Conservation (phyloP, 2,797 vertebrate genomes). For the Rhinogobio ventralis region DNA sequence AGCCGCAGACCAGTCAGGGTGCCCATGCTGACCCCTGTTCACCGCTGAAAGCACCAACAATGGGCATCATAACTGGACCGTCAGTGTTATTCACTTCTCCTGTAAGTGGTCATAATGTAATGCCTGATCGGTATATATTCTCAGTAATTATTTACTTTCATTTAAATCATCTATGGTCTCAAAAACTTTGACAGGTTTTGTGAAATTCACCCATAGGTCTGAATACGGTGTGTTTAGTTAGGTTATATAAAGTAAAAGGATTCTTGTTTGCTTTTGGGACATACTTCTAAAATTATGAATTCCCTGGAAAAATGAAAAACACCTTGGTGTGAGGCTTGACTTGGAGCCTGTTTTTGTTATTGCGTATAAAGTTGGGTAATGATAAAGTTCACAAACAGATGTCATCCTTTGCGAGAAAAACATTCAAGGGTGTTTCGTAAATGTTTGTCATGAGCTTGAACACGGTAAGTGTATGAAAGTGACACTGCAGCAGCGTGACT, state of each 20-base stretch:
- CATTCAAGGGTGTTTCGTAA: not conserved
- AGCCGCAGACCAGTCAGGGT: no score
- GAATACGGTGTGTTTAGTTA: not conserved
- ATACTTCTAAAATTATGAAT: not conserved
- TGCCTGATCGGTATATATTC: no score
- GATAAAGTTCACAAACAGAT: not conserved
- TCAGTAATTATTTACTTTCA: not conserved
- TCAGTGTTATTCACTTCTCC: no score
- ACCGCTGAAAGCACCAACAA: no score
- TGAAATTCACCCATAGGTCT: not conserved
- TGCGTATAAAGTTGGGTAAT: not conserved
- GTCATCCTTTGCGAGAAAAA: not conserved
- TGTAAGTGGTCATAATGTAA: no score
- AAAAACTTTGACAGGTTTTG: not conserved
- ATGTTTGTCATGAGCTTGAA: not conserved
- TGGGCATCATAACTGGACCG: no score
- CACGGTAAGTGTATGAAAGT: not conserved
- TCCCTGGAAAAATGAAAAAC: not conserved
- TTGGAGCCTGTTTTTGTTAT: not conserved
- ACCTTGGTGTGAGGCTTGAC: not conserved
- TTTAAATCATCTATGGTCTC: not conserved
- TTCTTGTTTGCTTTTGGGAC: not conserved
- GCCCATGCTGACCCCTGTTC: no score
- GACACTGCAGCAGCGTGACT: constrained; percentile 3
- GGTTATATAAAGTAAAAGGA: not conserved